phyloP scores from a whole-genome alignment of 2,797 vertebrate genomes.

The Sarcoramphus papa region DNA sequence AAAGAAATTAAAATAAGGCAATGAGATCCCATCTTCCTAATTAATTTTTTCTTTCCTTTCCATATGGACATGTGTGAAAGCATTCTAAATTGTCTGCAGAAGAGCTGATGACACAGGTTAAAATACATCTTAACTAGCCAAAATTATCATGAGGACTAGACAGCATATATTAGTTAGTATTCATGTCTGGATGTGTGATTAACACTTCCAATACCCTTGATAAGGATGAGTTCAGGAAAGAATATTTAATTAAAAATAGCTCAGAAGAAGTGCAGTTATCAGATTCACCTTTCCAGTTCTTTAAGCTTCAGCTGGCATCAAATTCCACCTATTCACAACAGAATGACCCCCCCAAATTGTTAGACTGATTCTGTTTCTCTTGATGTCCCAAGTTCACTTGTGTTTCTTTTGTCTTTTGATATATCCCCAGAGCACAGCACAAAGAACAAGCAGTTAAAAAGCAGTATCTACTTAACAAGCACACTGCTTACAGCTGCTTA shows the following conservation, averaged over 20 bases:
- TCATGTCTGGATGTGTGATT: neutral
- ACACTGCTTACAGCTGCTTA: neutral
- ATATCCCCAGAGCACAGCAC: neutral
- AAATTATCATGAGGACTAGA: neutral
- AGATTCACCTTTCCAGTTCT: neutral
- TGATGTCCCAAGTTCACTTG: neutral
- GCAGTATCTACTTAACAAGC: neutral
- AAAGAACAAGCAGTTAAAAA: neutral
- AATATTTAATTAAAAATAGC: neutral
- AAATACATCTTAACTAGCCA: neutral
- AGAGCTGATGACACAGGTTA: neutral
- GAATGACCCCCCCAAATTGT: neutral
- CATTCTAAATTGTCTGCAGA: neutral
- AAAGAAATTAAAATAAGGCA: neutral
- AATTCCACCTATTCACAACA: neutral
- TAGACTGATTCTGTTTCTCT: neutral
- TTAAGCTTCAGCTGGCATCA: neutral
- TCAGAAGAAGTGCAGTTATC: neutral
- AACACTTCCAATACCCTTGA: neutral
- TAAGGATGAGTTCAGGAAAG: neutral
- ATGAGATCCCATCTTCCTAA: neutral
- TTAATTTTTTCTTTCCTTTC: neutral
- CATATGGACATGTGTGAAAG: neutral
- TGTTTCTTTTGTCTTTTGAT: neutral
- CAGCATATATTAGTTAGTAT: neutral